Evolutionary conservation across 2,888 invertebrate genomes (phyloP).

Genomic region (Tillus elongatus): DNA sequence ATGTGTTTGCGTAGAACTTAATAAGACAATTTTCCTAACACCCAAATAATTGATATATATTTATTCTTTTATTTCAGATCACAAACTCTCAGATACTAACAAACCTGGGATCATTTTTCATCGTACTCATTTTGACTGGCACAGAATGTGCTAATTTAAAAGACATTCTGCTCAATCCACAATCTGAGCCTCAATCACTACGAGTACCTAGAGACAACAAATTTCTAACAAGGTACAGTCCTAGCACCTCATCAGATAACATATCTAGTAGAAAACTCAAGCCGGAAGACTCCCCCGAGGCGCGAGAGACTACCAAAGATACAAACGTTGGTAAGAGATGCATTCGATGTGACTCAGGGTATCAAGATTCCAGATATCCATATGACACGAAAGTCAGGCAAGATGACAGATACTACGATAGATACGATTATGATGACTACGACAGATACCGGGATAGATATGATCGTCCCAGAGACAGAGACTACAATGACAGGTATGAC

Average conservation of each 20-base stretch:
- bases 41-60: too few species aligned
- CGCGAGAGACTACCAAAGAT: slow-evolving; percentile 11
- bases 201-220: slow-evolving; percentile 17
- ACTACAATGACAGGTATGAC: slow-evolving; percentile 10
- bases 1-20: too few species aligned
- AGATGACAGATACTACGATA: slow-evolving; percentile 10
- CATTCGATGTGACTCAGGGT: slow-evolving; percentile 14
- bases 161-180: slow-evolving; percentile 17
- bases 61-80: too few species aligned
- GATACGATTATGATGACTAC: slow-evolving; percentile 18
- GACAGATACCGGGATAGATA: slow-evolving; percentile 26
- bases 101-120: too few species aligned
- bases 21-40: too few species aligned
- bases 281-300: slow-evolving; percentile 20
- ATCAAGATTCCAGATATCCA: slow-evolving; percentile 11
- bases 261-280: slow-evolving; percentile 10
- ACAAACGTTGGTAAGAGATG: slow-evolving; percentile 19
- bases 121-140: too few species aligned
- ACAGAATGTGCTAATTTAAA: too few species aligned
- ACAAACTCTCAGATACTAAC: too few species aligned
- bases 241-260: slow-evolving; percentile 7
- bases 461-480: slow-evolving; percentile 23
- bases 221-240: slow-evolving; percentile 15
- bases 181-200: slow-evolving; percentile 10
- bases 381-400: slow-evolving; percentile 6